Percentiles rank a stretch among this genome's conserved stretches.
Conservation (phyloP, 2,888 invertebrate species). For the Stegophylla sp. region DNA sequence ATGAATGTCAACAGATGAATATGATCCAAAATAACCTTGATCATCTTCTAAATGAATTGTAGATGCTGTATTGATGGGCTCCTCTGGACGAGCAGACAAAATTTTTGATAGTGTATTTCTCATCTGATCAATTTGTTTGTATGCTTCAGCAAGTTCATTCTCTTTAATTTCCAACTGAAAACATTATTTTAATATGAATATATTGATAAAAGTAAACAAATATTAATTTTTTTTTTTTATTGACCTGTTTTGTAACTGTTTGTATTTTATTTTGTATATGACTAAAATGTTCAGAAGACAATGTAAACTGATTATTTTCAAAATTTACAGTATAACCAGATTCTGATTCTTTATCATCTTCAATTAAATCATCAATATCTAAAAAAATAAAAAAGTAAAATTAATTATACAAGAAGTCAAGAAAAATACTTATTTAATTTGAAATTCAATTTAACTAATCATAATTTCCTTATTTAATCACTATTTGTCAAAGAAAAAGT, state of each 20-base stretch:
- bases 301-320: conserved; percentile 57
- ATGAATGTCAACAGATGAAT: conserved; percentile 72
- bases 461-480: no score
- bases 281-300: conserved; percentile 55
- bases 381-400: background rate
- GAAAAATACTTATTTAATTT: no score
- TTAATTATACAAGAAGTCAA: no score
- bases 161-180: conserved; percentile 60
- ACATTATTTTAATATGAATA: background rate
- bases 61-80: conserved; percentile 65
- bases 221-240: background rate
- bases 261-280: conserved; percentile 58
- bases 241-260: conserved; percentile 50
- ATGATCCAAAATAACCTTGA: conserved; percentile 68
- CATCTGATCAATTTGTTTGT: conserved; percentile 64
- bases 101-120: conserved; percentile 63
- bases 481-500: no score
- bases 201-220: background rate
- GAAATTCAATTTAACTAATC: no score
- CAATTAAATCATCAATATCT: conserved; percentile 49
- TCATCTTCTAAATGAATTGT: conserved; percentile 68
- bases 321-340: conserved; percentile 55
- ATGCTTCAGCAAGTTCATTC: conserved; percentile 56
- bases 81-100: conserved; percentile 62
- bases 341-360: conserved; percentile 48